Base-by-base conservation (phyloP, 2,797 vertebrate genomes). In the Sebastes hubbsi region DNA sequence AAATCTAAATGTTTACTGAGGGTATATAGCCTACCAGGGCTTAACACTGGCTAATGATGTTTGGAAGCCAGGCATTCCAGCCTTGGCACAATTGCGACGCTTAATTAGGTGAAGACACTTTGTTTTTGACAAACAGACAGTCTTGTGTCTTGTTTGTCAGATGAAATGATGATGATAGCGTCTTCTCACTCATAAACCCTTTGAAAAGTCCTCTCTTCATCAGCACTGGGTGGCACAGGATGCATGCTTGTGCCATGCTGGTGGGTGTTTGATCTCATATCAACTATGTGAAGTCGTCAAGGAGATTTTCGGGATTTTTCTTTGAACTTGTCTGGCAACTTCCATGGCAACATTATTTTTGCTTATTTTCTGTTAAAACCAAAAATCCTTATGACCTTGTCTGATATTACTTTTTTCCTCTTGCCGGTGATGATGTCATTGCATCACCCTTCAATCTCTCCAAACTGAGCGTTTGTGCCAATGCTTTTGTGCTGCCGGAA, bases 401-500 rank as follows among this genome's bases (percentile, higher is more conserved):
- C 60, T 65, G 30, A 27, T 27, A 34, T 55, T 11, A 14, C 69
- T 75, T 58, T 62, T 42, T 34, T 72, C 49, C 20, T 27, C 11
- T 42, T 42, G 20, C 54, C 11, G 20, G 27, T 62, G 78, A 62
- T 25, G 68, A 76, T 25, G 56, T 64, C 65, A 42, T 89, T 89
- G 69, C 73, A 80, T 89, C 79, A 86, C 24, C 22, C 20, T 64
- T 82, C 64, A 14, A 5, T 65, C 76, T 79, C 32, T 73, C 11
- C 16, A 70, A 81, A 64, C 22, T 24, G 66, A 72, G 1, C 12
- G n/a, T 12, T 38, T 24, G 32, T 68, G 27, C 27, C 22, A 25
- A 10, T 74, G 59, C 70, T 86, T 80, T 71, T 80, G 38, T 63
- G 82, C 70, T 78, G 79, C 83, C 38, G 36, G 78, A 81, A 75